Evolutionary conservation across 1,140 invertebrate genomes (phyloP), one percentile per base, ranked within the genome.

Genomic region (Eciton burchellii): DNA sequence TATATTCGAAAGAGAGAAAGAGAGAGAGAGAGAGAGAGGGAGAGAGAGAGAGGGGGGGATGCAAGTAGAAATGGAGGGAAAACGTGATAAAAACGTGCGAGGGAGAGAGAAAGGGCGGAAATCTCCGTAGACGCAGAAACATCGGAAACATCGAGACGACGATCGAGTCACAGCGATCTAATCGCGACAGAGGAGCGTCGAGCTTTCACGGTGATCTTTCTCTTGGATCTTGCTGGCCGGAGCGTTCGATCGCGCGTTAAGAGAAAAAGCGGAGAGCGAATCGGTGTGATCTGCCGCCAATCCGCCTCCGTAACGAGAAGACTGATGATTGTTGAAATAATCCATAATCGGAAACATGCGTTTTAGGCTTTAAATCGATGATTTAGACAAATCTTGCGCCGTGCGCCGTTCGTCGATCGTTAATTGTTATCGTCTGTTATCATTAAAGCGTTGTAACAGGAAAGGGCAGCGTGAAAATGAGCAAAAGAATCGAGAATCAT

Each of bases 11-110:
- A 9, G 47, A 47, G 62, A 79, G 52, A n/a, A 54, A n/a, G 6
- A 35, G 35, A 35, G 49, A 9, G 47, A 47, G 62, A 79, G 43
- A 16, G 45, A 29, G 81, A n/a, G 19, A 19, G 35, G 84, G 70
- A 84, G 76, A 87, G 71, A 83, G 52, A 86, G 82, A 73, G 82
- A 88, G 83, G 71, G 79, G 90, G 81, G n/a, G n/a, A n/a, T n/a
- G n/a, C n/a, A n/a, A n/a, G n/a, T n/a, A 84, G 77, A 85, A 72
- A 83, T 60, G 84, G 82, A 68, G 83, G 85, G 57, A 88, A 85
- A 87, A 60, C 14, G 49, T 16, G n/a, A 47, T 52, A 59, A 66
- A 83, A 81, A 59, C 65, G 60, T 49, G 65, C 47, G 24, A 54
- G 62, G 41, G 47, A 70, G 49, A 70, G 49, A 82, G 54, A 82